Base-by-base conservation (phyloP, 2,888 invertebrate genomes). In the Fragum fragum region DNA sequence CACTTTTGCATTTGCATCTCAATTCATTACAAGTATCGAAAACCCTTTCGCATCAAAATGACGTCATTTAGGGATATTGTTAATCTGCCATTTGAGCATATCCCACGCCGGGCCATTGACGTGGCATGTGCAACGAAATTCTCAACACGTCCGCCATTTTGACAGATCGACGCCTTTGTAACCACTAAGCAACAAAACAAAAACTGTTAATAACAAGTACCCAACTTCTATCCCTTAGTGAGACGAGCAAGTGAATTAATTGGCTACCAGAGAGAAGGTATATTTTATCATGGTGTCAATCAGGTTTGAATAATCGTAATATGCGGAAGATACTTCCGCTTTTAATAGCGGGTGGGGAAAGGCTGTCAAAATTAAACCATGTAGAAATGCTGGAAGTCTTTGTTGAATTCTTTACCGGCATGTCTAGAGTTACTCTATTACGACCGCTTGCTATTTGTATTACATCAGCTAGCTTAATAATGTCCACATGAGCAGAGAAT, bases 121-220 rank as follows among this genome's bases (percentile, higher is more conserved):
- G 91, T 91, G 91, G 91, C 91, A 90, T 90, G 91, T 91, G 91
- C 89, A 89, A 91, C 90, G 89, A 88, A 87, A 81, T 80, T 81
- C 82, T 75, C 68, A 87, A 88, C 90, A 91, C 90, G 90, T 90
- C 90, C 90, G 91, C 91, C 90, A 90, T 91, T 89, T 90, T 91
- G 86, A 86, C 83, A 76, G 76, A 23, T 74, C 53, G 29, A 53
- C 28, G 57, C 69, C 29, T 57, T 42, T 74, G 59, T 74, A 73
- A 74, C 74, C 63, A 66, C 21, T 32, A 0, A 28, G 3, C 14
- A 47, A 9, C 18, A 14, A 9, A 47, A 47, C 14, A 47, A 18
- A 9, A 47, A 47, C 18, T 3, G 18, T 9, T 14, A 47, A 47
- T 1, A 47, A 47, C 47, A 3, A 9, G n/a, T 47, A 47, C 14